These are phyloP conservation scores for Schrankia costaestrigalis DNA, from an alignment of 2,888 invertebrate genomes.

Conservation along the genomic window DNA sequence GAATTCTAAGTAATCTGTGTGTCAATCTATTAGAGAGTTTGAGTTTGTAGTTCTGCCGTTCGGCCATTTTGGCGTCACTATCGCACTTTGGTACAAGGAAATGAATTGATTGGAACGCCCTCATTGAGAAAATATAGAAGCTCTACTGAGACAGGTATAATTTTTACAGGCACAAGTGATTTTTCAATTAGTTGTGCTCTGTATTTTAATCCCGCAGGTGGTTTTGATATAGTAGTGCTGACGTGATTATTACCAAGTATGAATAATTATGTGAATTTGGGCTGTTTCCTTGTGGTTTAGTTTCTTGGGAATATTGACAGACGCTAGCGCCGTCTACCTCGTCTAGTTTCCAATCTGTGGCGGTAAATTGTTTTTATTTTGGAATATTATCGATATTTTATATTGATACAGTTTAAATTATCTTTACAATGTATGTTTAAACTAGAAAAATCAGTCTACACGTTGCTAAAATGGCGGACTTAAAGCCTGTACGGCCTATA, in stretches of 20 bases:
- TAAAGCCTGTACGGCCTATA: not conserved
- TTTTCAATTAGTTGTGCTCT: slow-evolving; percentile 1
- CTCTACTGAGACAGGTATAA: slow-evolving; percentile 36
- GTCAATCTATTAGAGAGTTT: too few species aligned
- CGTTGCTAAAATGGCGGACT: slow-evolving; percentile 38
- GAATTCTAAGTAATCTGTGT: too few species aligned
- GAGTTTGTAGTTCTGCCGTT: slow-evolving; percentile 33
- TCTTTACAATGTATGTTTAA: not conserved
- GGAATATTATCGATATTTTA: slow-evolving; percentile 17
- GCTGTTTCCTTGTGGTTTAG: slow-evolving; percentile 16
- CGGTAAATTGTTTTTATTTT: slow-evolving; percentile 49
- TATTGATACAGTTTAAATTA: not conserved
- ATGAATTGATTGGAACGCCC: slow-evolving; percentile 69
- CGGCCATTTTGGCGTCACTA: slow-evolving; percentile 71
- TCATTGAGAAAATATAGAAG: slow-evolving; percentile 65
- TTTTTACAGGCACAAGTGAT: slow-evolving; percentile 8
- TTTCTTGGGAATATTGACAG: slow-evolving; percentile 39
- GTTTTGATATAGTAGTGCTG: slow-evolving; percentile 5
- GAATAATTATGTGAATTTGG: slow-evolving; percentile 22
- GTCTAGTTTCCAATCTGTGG: slow-evolving; percentile 46
- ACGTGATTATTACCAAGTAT: slow-evolving; percentile 8
- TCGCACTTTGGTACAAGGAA: slow-evolving; percentile 38
- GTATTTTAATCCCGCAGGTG: not conserved
- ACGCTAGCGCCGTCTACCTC: slow-evolving; percentile 70
- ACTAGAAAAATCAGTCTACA: slow-evolving; percentile 1